A percentile compares a stretch with the other conserved stretches of the same genome.
phyloP scores from a whole-genome alignment of 1,140 invertebrate genomes.

The Drosophila sp. region DNA sequence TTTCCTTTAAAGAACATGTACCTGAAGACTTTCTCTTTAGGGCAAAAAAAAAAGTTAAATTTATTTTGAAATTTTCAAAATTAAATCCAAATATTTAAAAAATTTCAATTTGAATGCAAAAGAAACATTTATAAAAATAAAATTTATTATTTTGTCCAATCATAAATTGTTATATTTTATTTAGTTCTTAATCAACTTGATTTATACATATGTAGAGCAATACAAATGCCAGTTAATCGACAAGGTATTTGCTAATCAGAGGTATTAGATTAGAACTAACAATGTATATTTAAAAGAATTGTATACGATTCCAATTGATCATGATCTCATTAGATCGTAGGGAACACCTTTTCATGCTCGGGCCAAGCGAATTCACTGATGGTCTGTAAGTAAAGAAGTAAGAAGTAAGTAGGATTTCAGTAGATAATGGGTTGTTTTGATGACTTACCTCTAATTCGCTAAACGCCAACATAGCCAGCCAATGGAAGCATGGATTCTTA shows the following conservation, averaged over 20 bases:
- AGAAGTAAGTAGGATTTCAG: constrained; percentile 49
- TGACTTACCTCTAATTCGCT: constrained; percentile 55
- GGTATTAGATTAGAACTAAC: constrained; percentile 5
- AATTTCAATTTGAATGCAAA: too few species aligned
- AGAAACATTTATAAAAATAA: too few species aligned
- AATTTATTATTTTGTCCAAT: too few species aligned
- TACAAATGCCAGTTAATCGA: not conserved
- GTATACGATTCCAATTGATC: not conserved
- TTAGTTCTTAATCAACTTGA: not conserved
- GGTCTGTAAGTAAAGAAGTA: constrained; percentile 29
- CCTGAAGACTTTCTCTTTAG: too few species aligned
- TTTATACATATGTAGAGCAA: not conserved
- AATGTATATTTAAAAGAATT: not conserved
- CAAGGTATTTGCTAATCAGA: constrained; percentile 3
- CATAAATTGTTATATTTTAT: too few species aligned
- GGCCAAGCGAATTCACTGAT: constrained; percentile 67
- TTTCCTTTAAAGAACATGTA: too few species aligned
- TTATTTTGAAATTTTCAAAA: too few species aligned
- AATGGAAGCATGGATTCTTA: constrained; percentile 63
- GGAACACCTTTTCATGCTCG: constrained; percentile 7
- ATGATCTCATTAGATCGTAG: constrained; percentile 1
- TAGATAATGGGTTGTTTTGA: not conserved
- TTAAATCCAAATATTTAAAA: too few species aligned
- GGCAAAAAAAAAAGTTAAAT: too few species aligned
- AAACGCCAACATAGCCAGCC: constrained; percentile 68